Evolutionary conservation across 2,113 vertebrate genomes (phyloP).

Genomic region (Anolis carolinensis): DNA sequence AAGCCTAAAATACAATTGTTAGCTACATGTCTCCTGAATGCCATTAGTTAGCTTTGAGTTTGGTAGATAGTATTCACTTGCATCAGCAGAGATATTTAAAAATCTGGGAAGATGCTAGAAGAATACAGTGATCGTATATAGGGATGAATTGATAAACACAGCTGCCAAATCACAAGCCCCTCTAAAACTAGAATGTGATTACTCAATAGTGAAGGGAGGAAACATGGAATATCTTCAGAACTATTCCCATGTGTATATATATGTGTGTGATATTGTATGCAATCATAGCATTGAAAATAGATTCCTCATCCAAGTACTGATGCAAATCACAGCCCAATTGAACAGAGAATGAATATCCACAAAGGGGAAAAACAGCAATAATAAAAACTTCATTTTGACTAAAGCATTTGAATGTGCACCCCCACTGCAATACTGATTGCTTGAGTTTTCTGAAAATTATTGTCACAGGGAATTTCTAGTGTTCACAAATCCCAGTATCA

Average conservation of each 20-base stretch:
- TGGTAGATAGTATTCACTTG: neutral
- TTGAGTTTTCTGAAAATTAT: neutral
- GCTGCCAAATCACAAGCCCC: neutral
- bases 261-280: no score
- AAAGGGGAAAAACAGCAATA: neutral
- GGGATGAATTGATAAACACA: neutral
- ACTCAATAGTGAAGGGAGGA: neutral
- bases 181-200: neutral
- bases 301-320: neutral
- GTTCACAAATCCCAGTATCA: accelerated
- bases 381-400: neutral
- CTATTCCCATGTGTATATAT: neutral
- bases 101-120: neutral
- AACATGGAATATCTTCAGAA: neutral
- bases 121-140: neutral
- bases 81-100: neutral
- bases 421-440: neutral
- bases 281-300: neutral
- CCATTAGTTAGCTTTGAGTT: neutral
- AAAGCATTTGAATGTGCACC: neutral
- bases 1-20: neutral
- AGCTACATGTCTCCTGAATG: neutral
- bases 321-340: neutral
- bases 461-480: neutral
- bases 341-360: neutral